phyloP scores from a whole-genome alignment of 35 echinoderm and acorn worm species.

The Apostichopus japonicus region DNA sequence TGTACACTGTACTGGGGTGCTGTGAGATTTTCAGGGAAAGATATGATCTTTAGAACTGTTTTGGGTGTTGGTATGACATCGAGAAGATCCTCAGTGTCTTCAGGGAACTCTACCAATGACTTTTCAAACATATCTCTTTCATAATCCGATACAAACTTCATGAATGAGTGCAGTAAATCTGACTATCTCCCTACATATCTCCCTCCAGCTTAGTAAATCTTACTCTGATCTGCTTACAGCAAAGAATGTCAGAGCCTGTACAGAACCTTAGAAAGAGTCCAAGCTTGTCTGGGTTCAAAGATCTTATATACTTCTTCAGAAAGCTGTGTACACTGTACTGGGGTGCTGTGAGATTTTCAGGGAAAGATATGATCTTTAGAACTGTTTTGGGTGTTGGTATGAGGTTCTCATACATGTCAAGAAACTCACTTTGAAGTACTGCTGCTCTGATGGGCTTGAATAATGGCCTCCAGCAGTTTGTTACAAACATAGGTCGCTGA shows the following conservation, averaged over 20 bases:
- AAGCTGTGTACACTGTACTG: constrained; percentile 2
- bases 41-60: background rate
- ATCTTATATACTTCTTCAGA: background rate
- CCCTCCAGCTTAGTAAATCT: background rate
- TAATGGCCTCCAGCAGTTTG: constrained; percentile 35
- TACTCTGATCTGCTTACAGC: background rate
- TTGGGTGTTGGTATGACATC: constrained; percentile 14
- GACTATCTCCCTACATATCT: too few species aligned
- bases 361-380: background rate
- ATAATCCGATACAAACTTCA: constrained; percentile 42
- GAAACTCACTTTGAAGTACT: background rate
- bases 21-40: background rate
- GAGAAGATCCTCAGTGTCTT: constrained; percentile 31
- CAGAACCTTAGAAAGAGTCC: background rate
- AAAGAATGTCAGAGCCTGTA: background rate
- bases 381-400: background rate
- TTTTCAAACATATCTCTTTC: constrained; percentile 9
- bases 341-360: background rate
- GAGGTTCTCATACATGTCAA: background rate
- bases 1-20: constrained; percentile 1
- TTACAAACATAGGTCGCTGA: constrained; percentile 37
- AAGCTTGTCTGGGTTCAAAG: background rate
- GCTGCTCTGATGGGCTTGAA: background rate
- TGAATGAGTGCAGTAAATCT: constrained; percentile 20
- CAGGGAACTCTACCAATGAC: constrained; percentile 3